Percentiles rank a stretch among this genome's conserved stretches.
Conservation (phyloP, 1,140 invertebrate species). For the Ruditapes philippinarum region DNA sequence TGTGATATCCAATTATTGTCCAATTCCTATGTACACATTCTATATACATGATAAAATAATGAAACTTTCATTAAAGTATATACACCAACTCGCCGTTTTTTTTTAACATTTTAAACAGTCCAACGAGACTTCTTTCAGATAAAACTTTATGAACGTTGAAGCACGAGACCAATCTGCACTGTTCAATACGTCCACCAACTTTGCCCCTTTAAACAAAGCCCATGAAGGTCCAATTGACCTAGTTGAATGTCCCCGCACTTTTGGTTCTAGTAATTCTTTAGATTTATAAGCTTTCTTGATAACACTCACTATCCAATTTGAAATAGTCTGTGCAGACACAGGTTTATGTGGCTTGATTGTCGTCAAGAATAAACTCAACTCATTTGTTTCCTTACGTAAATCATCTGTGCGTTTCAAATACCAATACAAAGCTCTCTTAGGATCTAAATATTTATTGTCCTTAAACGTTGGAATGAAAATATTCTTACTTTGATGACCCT, state of each 20-base stretch:
- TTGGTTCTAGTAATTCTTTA: neutral
- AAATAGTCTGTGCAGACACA: slow-evolving; percentile 13
- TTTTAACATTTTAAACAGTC: too few relatives aligned
- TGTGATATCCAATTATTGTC: too few relatives aligned
- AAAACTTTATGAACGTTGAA: neutral
- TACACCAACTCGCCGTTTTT: too few relatives aligned
- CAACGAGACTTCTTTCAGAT: neutral
- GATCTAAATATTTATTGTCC: slow-evolving; percentile 30
- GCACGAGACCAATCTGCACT: slow-evolving; percentile 14
- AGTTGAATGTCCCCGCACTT: slow-evolving; percentile 31
- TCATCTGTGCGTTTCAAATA: slow-evolving; percentile 26
- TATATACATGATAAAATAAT: too few relatives aligned
- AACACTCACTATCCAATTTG: neutral
- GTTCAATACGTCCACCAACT: neutral
- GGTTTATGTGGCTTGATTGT: slow-evolving; percentile 9
- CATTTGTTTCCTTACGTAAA: neutral
- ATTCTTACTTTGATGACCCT: neutral
- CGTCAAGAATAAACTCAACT: slow-evolving; percentile 2
- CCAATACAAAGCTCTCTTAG: neutral
- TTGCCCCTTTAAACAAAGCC: slow-evolving; percentile 42
- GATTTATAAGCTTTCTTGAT: slow-evolving; percentile 35
- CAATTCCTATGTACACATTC: too few relatives aligned
- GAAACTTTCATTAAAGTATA: too few relatives aligned
- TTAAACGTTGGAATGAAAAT: slow-evolving; percentile 23
- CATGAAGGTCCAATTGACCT: slow-evolving; percentile 38